Percentiles rank a stretch among this genome's conserved stretches.
Evolutionary conservation across 2,113 vertebrate genomes (phyloP).

Genomic region (Pterocles gutturalis): DNA sequence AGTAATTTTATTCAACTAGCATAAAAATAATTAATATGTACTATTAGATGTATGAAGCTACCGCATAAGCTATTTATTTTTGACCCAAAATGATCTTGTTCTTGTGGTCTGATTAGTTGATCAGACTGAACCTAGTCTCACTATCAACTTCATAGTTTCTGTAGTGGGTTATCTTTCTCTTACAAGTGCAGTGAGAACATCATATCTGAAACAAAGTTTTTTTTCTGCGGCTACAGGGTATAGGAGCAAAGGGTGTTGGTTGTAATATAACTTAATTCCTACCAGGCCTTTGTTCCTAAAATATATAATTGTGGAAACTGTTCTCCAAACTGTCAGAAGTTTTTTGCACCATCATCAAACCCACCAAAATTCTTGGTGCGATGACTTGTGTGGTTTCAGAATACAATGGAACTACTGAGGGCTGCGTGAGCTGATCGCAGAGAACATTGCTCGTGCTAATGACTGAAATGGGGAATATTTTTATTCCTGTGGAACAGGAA

Average conservation of each 20-base stretch:
- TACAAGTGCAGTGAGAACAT: neutral
- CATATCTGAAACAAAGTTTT: neutral
- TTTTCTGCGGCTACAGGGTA: neutral
- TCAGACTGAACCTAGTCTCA: neutral
- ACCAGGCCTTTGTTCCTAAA: neutral
- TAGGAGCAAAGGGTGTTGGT: neutral
- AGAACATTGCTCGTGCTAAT: neutral
- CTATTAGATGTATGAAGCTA: neutral
- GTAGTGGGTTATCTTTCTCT: neutral
- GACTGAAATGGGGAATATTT: neutral
- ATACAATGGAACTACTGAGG: neutral
- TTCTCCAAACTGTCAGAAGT: neutral
- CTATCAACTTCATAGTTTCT: neutral
- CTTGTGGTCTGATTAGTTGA: neutral
- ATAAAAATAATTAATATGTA: neutral
- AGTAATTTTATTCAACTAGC: neutral
- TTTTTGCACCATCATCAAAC: neutral
- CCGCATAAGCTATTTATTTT: neutral
- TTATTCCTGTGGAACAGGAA: neutral
- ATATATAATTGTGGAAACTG: neutral
- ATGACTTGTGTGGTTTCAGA: neutral
- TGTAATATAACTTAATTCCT: neutral
- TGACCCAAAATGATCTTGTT: neutral
- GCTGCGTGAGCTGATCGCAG: neutral
- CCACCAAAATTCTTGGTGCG: neutral